Base-by-base conservation (phyloP, 2,113 vertebrate genomes). In the Xyrauchen texanus region DNA sequence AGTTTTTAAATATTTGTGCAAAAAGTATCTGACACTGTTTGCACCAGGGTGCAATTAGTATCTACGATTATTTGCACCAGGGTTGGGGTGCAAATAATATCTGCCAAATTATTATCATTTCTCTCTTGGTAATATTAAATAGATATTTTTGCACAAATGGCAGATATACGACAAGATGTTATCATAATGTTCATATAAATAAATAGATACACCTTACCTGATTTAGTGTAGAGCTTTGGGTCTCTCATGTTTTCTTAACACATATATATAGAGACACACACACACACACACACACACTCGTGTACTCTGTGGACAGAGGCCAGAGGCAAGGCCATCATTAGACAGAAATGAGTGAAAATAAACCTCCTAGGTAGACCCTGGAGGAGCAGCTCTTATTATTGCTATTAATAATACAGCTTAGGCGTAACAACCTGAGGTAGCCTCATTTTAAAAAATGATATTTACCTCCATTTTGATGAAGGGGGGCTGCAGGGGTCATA, bases 401-500 rank as follows among this genome's bases (percentile, higher is more conserved):
- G 13, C 75, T 72, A 85, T 89, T 86, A 81, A 46, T 79, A 68
- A 83, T 52, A 82, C 79, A 84, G 78, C 80, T 81, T 82, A 85
- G 86, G 70, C 75, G 64, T 74, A 86, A 82, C 66, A 83, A 82
- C 82, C 78, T 82, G 46, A n/a, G 77, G 42, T 21, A 65, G 68
- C 77, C 77, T 62, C 72, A 81, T 89, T 92, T 93, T 92, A 89
- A 85, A 77, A 80, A 90, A 86, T 80, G 68, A 81, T 93, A 93
- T 94, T 93, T 94, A 91, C 93, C 93, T 92, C 90, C 90, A 90
- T 93, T 94, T 94, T 94, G 94, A 80, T 42, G 86, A 82, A 66
- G 58, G 66, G 51, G 58, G 62, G 71, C 51, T 71, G 55, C 46
- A 60, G 79, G 68, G 86, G 81, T 83, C 91, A 87, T 89, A 79